Evolutionary conservation across 2,113 vertebrate genomes (phyloP), one percentile per base, ranked within the genome.

Genomic region (Mastomys coucha): DNA sequence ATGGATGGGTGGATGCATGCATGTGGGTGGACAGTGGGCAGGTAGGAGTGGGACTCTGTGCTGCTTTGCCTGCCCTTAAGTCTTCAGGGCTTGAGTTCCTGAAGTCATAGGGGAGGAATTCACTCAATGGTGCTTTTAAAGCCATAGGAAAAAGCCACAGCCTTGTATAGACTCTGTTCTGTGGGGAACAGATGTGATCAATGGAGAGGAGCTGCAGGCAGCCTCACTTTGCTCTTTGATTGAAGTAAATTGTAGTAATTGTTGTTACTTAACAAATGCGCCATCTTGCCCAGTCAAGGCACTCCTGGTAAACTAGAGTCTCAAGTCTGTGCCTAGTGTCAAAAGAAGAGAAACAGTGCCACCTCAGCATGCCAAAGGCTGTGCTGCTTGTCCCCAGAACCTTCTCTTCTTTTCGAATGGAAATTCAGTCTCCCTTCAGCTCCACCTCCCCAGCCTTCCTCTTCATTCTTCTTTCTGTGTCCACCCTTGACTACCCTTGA

Each of bases 1-100:
- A 1, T 3, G 33, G 36, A 39, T 8, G 80, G 53, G 10, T 51
- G 28, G 76, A 19, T 19, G 42, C 26, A 33, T 33, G 45, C 26
- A 1, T 19, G 45, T 19, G 39, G 28, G 11, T 36, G 36, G 70
- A 7, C 7, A 31, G 0, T 22, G 69, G 65, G 26, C 26, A 11
- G 11, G 65, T 67, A 28, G 26, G 14, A 8, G 6, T n/a, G 20
- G 28, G 28, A 42, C 36, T 42, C 0, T 2, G 0, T 5, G 2
- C 33, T 1, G 2, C 22, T 11, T 51, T 4, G 20, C 39, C n/a
- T 69, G 26, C 11, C 14, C 24, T 73, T 26, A 33, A 20, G 8
- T 39, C 10, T 14, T 2, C 42, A 67, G n/a, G 39, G 5, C 77
- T 42, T 11, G 31, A 19, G 31, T 31, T 49, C 45, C 39, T 42